phyloP scores from a whole-genome alignment of 2,888 invertebrate species.

The Stramonita haemastoma region DNA sequence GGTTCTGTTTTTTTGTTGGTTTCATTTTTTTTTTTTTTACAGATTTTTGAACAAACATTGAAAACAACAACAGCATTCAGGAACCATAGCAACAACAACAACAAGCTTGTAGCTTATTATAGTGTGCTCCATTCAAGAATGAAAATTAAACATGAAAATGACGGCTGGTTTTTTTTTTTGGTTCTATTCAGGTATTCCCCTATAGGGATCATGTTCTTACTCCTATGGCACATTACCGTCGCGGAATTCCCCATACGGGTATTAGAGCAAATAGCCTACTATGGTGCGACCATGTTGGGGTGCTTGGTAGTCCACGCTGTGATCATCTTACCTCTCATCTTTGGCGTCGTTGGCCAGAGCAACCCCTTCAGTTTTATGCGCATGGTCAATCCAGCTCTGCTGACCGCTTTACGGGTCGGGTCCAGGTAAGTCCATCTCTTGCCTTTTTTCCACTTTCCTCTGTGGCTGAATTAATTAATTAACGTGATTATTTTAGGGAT shows the following conservation, averaged over 20 bases:
- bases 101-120: too few relatives aligned
- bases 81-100: too few relatives aligned
- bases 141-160: too few relatives aligned
- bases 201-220: constrained; percentile 69
- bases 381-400: constrained; percentile 88
- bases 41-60: too few relatives aligned
- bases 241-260: constrained; percentile 83
- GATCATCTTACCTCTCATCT: constrained; percentile 89
- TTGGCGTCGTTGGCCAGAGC: constrained; percentile 87
- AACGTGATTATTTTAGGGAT: too few relatives aligned
- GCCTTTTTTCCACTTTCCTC: neutral
- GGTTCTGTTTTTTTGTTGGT: too few relatives aligned
- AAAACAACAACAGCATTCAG: too few relatives aligned
- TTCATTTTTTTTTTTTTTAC: too few relatives aligned
- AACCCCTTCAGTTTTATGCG: constrained; percentile 93
- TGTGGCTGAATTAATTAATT: too few relatives aligned
- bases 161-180: too few relatives aligned
- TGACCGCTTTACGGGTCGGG: constrained; percentile 93
- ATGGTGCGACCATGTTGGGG: constrained; percentile 87
- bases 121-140: too few relatives aligned
- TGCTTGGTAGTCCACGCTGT: constrained; percentile 91
- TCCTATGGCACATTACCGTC: constrained; percentile 88
- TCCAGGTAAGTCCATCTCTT: constrained; percentile 83
- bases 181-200: too few relatives aligned
- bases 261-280: constrained; percentile 78